These are phyloP conservation scores for Eupithecia insigniata DNA, from an alignment of 2,888 invertebrate genomes.

Conservation along the genomic window DNA sequence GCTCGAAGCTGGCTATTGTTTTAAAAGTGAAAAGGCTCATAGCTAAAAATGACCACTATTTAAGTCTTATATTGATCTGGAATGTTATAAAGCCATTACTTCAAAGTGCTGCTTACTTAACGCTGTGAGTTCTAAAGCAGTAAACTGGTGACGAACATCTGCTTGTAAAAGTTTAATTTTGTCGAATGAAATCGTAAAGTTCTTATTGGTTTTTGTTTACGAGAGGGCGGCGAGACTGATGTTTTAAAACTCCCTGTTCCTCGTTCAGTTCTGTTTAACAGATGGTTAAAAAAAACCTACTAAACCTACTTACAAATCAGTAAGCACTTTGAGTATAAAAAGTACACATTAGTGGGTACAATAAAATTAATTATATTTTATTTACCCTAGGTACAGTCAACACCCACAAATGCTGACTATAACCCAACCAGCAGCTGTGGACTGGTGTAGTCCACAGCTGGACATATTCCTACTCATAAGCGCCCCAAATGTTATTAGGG, in stretches of 20 bases:
- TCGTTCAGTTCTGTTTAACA: not conserved
- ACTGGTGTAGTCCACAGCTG: no score
- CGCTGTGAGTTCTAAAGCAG: slow-evolving; percentile 50
- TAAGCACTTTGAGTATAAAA: not conserved
- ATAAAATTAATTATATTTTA: not conserved
- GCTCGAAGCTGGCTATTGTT: not conserved
- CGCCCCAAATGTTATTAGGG: no score
- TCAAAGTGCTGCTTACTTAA: slow-evolving; percentile 47
- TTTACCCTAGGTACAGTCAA: not conserved
- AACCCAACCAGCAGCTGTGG: not conserved
- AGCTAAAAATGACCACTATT: not conserved
- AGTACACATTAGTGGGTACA: not conserved
- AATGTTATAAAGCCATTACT: slow-evolving; percentile 39
- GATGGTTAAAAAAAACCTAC: not conserved
- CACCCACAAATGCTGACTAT: not conserved
- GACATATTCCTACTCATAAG: no score
- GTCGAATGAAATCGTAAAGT: slow-evolving; percentile 78
- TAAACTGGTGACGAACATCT: slow-evolving; percentile 69
- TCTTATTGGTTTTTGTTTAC: slow-evolving; percentile 78
- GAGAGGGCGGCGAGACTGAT: slow-evolving; percentile 68
- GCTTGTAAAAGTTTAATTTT: slow-evolving; percentile 80
- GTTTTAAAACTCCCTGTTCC: slow-evolving; percentile 55
- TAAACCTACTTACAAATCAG: not conserved
- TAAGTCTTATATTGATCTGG: slow-evolving; percentile 25
- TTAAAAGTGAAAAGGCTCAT: not conserved